Percentiles rank a stretch among this genome's conserved stretches.
phyloP scores from a whole-genome alignment of 2,113 vertebrate genomes.

The Silurus asotus region DNA sequence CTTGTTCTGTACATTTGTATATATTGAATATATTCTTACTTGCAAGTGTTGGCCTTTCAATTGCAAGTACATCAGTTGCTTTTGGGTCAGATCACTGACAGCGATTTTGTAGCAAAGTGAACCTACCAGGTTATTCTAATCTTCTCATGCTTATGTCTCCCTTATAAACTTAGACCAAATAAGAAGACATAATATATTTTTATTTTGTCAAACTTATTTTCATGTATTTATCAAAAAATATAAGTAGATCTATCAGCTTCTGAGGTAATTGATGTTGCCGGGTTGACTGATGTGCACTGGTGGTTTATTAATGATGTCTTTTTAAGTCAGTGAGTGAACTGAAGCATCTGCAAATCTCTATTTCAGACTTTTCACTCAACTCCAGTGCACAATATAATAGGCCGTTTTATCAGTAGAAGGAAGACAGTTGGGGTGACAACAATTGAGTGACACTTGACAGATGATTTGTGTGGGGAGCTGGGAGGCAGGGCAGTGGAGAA shows the following conservation, averaged over 20 bases:
- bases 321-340: background rate
- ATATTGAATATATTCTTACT: no score
- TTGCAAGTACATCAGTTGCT: no score
- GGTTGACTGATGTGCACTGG: background rate
- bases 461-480: conserved; percentile 4
- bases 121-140: no score
- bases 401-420: background rate
- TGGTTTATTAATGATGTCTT: conserved; percentile 23
- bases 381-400: background rate
- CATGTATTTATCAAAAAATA: no score
- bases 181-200: no score
- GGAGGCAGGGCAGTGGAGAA: background rate
- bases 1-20: no score
- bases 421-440: conserved; percentile 3
- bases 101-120: no score
- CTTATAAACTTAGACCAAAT: no score
- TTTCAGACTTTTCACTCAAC: conserved; percentile 5
- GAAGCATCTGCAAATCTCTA: background rate
- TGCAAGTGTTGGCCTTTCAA: no score
- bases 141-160: no score
- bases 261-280: background rate
- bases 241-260: background rate
- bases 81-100: no score
- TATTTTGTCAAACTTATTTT: no score
- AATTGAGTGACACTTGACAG: conserved; percentile 3